Evolutionary conservation across 2,113 vertebrate genomes (phyloP).

Genomic region (Eublepharis macularius): DNA sequence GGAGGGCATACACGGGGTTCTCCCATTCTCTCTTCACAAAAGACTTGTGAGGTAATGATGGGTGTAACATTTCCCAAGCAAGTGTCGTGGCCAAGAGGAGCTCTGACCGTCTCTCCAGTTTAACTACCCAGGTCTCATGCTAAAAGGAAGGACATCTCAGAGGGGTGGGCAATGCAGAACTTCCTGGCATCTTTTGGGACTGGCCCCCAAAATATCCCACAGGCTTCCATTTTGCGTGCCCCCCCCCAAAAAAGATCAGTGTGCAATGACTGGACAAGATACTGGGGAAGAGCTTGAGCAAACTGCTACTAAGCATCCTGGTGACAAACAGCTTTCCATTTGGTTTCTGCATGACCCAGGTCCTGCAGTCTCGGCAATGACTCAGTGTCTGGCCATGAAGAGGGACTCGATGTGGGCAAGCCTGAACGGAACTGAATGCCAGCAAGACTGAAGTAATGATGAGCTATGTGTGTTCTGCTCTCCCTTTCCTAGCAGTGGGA

Average conservation of each 20-base stretch:
- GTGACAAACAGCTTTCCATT: background rate
- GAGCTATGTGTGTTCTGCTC: background rate
- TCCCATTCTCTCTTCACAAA: background rate
- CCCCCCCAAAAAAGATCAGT: background rate
- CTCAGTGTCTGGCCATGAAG: constrained; percentile 29
- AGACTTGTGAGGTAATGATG: background rate
- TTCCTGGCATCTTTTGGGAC: background rate
- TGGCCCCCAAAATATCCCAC: background rate
- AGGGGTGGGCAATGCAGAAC: background rate
- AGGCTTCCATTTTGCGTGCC: background rate
- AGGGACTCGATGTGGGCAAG: background rate
- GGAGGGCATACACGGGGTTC: background rate
- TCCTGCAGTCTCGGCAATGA: constrained; percentile 5
- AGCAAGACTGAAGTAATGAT: constrained; percentile 16
- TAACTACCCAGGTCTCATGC: background rate
- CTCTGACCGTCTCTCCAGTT: too few relatives aligned
- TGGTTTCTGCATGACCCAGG: background rate
- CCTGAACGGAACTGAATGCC: constrained; percentile 12
- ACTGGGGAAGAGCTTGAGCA: background rate
- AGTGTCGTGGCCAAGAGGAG: too few relatives aligned
- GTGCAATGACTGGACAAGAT: background rate
- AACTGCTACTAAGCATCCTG: background rate
- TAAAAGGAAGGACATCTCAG: too few relatives aligned
- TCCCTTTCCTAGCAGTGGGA: constrained; percentile 1
- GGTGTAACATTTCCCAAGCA: too few relatives aligned